Percentiles rank a stretch among this genome's conserved stretches.
phyloP scores from a whole-genome alignment of 2,113 vertebrate species.

The Myodes glareolus region DNA sequence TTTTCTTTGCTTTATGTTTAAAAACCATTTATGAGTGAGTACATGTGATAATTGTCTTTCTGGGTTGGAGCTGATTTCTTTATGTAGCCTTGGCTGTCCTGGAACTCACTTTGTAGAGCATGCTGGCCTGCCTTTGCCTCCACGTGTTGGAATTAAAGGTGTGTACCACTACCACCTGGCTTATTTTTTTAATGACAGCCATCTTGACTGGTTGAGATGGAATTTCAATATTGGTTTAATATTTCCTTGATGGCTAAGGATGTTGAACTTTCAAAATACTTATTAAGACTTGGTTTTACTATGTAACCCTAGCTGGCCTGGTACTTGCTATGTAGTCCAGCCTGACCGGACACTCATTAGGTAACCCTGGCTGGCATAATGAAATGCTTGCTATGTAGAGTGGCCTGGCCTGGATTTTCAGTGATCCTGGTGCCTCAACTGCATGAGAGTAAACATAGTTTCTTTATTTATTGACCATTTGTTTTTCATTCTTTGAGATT shows the following conservation, averaged over 20 bases:
- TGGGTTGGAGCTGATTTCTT: background rate
- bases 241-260: background rate
- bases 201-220: background rate
- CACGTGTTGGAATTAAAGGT: background rate
- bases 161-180: background rate
- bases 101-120: background rate
- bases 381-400: background rate
- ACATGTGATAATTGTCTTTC: too few species aligned
- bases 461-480: background rate
- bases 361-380: background rate
- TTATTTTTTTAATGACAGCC: background rate
- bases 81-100: background rate
- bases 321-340: background rate
- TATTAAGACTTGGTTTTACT: background rate
- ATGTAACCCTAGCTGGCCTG: background rate
- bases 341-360: background rate
- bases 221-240: background rate
- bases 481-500: background rate
- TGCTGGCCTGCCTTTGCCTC: background rate
- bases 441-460: background rate
- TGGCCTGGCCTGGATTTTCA: background rate
- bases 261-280: background rate
- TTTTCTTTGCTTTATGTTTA: too few species aligned
- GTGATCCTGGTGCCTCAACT: background rate
- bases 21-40: too few species aligned